phyloP scores from a whole-genome alignment of 2,797 vertebrate genomes.

The Amphiprion clarkii region DNA sequence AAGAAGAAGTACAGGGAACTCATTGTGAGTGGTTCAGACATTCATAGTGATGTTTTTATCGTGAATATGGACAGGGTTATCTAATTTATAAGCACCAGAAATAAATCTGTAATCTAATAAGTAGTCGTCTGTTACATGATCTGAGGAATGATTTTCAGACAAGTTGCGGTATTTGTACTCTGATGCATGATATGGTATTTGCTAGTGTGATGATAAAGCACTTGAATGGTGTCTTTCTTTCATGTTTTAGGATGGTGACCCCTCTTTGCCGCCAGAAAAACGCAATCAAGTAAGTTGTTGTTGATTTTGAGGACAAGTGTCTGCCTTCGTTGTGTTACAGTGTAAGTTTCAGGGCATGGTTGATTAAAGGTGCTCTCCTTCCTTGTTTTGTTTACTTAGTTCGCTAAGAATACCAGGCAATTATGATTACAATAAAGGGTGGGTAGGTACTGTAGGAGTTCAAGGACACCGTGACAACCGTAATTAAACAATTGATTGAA shows the following conservation, averaged over 20 bases:
- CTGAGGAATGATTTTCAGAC: not conserved
- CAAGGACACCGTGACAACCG: not conserved
- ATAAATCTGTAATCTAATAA: too few relatives aligned
- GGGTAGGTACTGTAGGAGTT: not conserved
- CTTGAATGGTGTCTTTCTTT: conserved; percentile 21
- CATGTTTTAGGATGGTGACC: conserved; percentile 91
- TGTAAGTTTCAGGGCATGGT: not conserved
- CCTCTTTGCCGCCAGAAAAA: conserved; percentile 94
- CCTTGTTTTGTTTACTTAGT: not conserved
- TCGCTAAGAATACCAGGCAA: not conserved
- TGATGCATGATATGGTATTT: not conserved
- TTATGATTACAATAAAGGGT: not conserved
- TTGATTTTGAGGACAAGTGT: not conserved
- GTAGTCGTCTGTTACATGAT: too few relatives aligned
- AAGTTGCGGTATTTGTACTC: not conserved
- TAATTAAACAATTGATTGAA: not conserved
- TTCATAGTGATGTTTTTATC: not conserved
- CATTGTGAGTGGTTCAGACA: conserved; percentile 86
- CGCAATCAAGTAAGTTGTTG: conserved; percentile 92
- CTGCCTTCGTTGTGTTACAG: not conserved
- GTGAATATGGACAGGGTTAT: not conserved
- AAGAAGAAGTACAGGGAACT: conserved; percentile 96
- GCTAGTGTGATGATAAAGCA: not conserved
- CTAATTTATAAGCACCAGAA: too few relatives aligned
- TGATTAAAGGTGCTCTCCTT: not conserved